A percentile compares a stretch with the other conserved stretches of the same genome.
These are phyloP conservation scores for Acleris emargana DNA, from an alignment of 2,888 invertebrate species.

Conservation along the genomic window DNA sequence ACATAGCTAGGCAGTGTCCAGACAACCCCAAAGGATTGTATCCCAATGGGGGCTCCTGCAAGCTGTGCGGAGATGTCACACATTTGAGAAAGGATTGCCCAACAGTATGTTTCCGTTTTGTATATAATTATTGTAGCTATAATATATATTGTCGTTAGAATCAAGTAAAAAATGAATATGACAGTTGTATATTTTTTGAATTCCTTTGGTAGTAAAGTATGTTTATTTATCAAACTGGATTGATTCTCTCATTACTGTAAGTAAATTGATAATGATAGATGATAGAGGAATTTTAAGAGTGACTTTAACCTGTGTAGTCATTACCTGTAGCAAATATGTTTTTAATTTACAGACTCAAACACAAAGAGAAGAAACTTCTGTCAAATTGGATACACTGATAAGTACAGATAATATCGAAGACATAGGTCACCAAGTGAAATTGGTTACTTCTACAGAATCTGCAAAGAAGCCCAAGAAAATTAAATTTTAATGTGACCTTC, in stretches of 20 bases:
- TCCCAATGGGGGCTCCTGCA: constrained; percentile 93
- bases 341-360: constrained; percentile 61
- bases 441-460: constrained; percentile 41
- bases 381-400: constrained; percentile 73
- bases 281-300: too few relatives aligned
- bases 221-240: too few relatives aligned
- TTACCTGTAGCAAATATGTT: background rate
- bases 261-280: too few relatives aligned
- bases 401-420: constrained; percentile 70
- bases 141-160: background rate
- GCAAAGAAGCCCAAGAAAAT: constrained; percentile 75
- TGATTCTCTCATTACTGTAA: too few relatives aligned
- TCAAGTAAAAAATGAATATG: too few relatives aligned
- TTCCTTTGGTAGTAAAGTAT: too few relatives aligned
- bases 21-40: constrained; percentile 94
- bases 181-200: too few relatives aligned
- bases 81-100: constrained; percentile 93
- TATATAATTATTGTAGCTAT: background rate
- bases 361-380: constrained; percentile 69
- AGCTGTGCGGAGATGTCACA: constrained; percentile 92
- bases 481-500: constrained; percentile 55
- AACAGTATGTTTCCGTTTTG: constrained; percentile 67
- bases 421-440: constrained; percentile 55
- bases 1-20: constrained; percentile 94
- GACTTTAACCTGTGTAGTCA: too few relatives aligned